Evolutionary conservation across 1,140 invertebrate species (phyloP).

Genomic region (Augochlora pura): DNA sequence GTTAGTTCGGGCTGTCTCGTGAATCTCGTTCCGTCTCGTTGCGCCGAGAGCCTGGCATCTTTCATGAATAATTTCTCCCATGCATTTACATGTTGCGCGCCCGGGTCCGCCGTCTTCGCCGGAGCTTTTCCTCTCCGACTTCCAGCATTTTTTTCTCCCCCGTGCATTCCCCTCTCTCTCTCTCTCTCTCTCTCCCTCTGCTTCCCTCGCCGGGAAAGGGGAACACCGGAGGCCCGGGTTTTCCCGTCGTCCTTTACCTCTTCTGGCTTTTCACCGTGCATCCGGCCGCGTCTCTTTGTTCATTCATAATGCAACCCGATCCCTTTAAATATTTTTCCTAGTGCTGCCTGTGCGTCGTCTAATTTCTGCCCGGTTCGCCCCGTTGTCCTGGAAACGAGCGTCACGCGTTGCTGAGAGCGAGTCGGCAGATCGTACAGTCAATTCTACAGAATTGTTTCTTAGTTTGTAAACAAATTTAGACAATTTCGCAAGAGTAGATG

Average conservation of each 20-base stretch:
- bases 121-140: neutral
- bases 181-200: neutral
- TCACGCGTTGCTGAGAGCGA: too few relatives aligned
- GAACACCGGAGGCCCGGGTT: too few relatives aligned
- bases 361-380: too few relatives aligned
- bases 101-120: constrained; percentile 5
- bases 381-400: too few relatives aligned
- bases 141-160: neutral
- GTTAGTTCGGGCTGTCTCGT: constrained; percentile 56
- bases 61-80: constrained; percentile 72
- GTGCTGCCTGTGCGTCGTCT: neutral
- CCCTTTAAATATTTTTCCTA: constrained; percentile 1
- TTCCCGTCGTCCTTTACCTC: too few relatives aligned
- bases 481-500: too few relatives aligned
- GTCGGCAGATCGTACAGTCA: too few relatives aligned
- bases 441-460: too few relatives aligned
- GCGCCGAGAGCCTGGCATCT: constrained; percentile 61
- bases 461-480: too few relatives aligned
- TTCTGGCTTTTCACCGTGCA: neutral
- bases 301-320: constrained; percentile 1
- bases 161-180: neutral
- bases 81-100: constrained; percentile 56
- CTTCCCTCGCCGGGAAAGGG: neutral
- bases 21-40: constrained; percentile 71
- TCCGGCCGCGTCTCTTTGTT: constrained; percentile 16